These are phyloP conservation scores for Harlomillsia oculata DNA, from an alignment of 1,140 invertebrate species.

Conservation along the genomic window DNA sequence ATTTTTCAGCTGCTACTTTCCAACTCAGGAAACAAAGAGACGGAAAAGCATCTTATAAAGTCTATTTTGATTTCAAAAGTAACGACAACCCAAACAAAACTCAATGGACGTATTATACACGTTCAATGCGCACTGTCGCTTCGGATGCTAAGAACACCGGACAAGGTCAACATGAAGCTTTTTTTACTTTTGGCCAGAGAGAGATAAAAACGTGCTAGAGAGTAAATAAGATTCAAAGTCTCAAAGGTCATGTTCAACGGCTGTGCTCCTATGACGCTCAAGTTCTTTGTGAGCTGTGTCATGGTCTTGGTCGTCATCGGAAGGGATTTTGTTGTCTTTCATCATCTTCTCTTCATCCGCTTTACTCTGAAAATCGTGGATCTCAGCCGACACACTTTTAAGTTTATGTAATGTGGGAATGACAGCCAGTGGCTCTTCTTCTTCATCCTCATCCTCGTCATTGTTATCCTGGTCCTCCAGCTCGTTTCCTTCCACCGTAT, in stretches of 20 bases:
- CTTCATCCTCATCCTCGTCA: background rate
- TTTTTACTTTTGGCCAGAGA: too few species aligned
- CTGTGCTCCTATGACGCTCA: background rate
- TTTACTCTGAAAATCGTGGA: slow-evolving; percentile 1
- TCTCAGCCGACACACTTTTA: slow-evolving; percentile 24
- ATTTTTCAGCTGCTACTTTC: too few species aligned
- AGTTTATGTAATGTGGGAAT: slow-evolving; percentile 28
- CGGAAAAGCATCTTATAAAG: too few species aligned
- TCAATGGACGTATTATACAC: too few species aligned
- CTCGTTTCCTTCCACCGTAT: slow-evolving; percentile 12
- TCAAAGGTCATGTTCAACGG: slow-evolving; percentile 1
- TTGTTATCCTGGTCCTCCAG: slow-evolving; percentile 1
- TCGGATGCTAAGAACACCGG: too few species aligned
- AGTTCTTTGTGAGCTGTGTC: background rate
- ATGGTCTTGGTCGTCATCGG: slow-evolving; percentile 30
- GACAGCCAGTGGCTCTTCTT: slow-evolving; percentile 4
- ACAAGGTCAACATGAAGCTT: too few species aligned
- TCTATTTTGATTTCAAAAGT: too few species aligned
- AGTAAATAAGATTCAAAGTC: too few species aligned
- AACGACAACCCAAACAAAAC: too few species aligned
- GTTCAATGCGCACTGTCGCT: too few species aligned
- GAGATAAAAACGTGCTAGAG: too few species aligned
- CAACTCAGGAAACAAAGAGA: too few species aligned
- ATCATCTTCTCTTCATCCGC: slow-evolving; percentile 27
- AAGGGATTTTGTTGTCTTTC: slow-evolving; percentile 32